These are phyloP conservation scores for Eretmocerus hayati DNA, from an alignment of 2,888 invertebrate species.

Conservation along the genomic window DNA sequence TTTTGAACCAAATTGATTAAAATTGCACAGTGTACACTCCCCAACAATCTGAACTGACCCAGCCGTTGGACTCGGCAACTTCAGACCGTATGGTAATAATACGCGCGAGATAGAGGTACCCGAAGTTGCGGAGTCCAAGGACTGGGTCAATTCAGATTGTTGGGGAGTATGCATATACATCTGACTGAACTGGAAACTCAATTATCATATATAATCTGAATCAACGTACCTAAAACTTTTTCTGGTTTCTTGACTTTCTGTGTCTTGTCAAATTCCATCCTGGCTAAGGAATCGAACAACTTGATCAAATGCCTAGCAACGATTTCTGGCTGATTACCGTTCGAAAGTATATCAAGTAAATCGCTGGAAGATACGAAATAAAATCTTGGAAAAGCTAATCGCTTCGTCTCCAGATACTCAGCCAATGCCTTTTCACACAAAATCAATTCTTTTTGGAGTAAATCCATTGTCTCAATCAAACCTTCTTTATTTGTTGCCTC, in stretches of 20 bases:
- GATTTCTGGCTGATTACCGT: conserved; percentile 86
- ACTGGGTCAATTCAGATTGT: too few relatives aligned
- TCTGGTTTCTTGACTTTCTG: conserved; percentile 43
- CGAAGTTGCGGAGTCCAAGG: too few relatives aligned
- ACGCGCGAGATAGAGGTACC: too few relatives aligned
- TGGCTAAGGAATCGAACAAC: conserved; percentile 90
- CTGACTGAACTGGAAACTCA: too few relatives aligned
- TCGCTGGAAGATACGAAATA: conserved; percentile 97
- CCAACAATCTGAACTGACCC: too few relatives aligned
- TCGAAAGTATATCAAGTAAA: conserved; percentile 87
- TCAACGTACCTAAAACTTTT: conserved; percentile 28
- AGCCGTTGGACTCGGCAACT: too few relatives aligned
- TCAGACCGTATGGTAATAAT: too few relatives aligned
- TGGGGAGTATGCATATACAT: not conserved
- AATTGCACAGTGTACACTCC: too few relatives aligned
- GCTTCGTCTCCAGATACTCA: conserved; percentile 93
- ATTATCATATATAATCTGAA: not conserved
- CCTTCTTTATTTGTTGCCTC: conserved; percentile 83
- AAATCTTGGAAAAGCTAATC: conserved; percentile 90
- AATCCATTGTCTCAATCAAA: conserved; percentile 71
- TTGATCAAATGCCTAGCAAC: conserved; percentile 90
- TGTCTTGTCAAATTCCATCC: conserved; percentile 67
- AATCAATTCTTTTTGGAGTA: conserved; percentile 74
- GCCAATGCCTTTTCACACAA: conserved; percentile 95
- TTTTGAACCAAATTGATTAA: too few relatives aligned